Evolutionary conservation across 2,797 vertebrate genomes (phyloP), one percentile per base, ranked within the genome.

Genomic region (Columba guinea): DNA sequence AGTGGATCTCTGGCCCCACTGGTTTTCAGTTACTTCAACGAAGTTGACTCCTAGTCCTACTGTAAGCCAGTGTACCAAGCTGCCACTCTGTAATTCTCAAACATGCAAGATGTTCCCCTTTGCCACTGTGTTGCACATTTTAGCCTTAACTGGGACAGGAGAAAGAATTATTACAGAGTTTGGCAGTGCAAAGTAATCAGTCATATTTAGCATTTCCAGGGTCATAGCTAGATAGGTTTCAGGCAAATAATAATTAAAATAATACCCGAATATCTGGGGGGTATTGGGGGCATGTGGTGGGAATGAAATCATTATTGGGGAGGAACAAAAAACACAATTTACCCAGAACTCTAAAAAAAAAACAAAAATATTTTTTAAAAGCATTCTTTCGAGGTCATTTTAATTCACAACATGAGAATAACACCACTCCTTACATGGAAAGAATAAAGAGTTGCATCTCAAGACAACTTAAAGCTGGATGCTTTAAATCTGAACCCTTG

Each of bases 401-500:
- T 67, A 64, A 68, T 90, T 74, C 28, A 63, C 51, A 79, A 24
- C 28, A 77, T 32, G 63, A 83, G n/a, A 59, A 24, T 58, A 87
- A 85, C 10, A 63, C 16, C 17, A 55, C 28, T 51, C 27, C 21
- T 90, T 48, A 41, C 27, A 28, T 58, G 32, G 53, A 65, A 87
- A 87, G 58, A 34, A 64, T 49, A 91, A 70, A 10, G 30, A 80
- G 20, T 19, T 64, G 20, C 7, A 77, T 81, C 60, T 90, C 65
- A 64, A 86, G 49, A 86, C 35, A 91, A 71, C 49, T 68, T 64
- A 78, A 85, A 92, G 49, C 41, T 35, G 13, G 32, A 51, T 90
- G 14, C 16, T 93, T 93, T 81, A 78, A 80, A 75, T 37, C 22
- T 58, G 46, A 88, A 53, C 14, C 34, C 56, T 85, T 84, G 22